Percentiles rank a stretch among this genome's conserved stretches.
Evolutionary conservation across 1,140 invertebrate genomes (phyloP).

Genomic region (Dinothrombium tinctorium): DNA sequence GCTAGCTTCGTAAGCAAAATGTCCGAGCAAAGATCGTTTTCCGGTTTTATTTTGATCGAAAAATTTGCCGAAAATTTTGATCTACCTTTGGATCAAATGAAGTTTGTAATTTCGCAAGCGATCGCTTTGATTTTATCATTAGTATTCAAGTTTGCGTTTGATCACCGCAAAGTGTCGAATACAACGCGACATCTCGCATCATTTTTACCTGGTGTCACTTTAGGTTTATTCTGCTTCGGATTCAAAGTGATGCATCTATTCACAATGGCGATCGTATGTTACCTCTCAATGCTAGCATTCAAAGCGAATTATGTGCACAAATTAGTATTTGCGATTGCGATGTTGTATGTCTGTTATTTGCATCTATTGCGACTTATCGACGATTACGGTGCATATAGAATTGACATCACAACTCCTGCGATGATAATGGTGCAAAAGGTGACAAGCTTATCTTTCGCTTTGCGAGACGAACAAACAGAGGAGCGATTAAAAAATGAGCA

Average conservation of each 20-base stretch:
- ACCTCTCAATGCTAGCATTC: background rate
- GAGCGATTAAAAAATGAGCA: background rate
- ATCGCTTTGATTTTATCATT: too few relatives aligned
- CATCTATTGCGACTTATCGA: slow-evolving; percentile 66
- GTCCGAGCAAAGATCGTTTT: too few relatives aligned
- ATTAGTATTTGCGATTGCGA: slow-evolving; percentile 24
- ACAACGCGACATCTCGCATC: slow-evolving; percentile 45
- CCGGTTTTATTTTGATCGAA: too few relatives aligned
- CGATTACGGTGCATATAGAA: slow-evolving; percentile 55
- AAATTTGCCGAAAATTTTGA: too few relatives aligned
- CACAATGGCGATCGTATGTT: background rate
- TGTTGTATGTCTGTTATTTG: slow-evolving; percentile 55
- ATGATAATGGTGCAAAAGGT: slow-evolving; percentile 85
- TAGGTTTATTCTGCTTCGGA: slow-evolving; percentile 70
- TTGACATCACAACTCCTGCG: slow-evolving; percentile 76
- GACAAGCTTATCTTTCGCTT: slow-evolving; percentile 63
- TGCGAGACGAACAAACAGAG: slow-evolving; percentile 48
- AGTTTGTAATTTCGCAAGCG: too few relatives aligned
- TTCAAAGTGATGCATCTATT: slow-evolving; percentile 17
- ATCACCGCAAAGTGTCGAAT: slow-evolving; percentile 32
- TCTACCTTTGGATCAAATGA: too few relatives aligned
- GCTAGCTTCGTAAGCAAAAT: too few relatives aligned
- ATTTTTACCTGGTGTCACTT: slow-evolving; percentile 41
- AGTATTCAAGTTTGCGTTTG: too few relatives aligned
- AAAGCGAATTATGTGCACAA: background rate